Evolutionary conservation across 2,797 vertebrate species (phyloP), one percentile per base, ranked within the genome.

Genomic region (Xyrichtys novacula): DNA sequence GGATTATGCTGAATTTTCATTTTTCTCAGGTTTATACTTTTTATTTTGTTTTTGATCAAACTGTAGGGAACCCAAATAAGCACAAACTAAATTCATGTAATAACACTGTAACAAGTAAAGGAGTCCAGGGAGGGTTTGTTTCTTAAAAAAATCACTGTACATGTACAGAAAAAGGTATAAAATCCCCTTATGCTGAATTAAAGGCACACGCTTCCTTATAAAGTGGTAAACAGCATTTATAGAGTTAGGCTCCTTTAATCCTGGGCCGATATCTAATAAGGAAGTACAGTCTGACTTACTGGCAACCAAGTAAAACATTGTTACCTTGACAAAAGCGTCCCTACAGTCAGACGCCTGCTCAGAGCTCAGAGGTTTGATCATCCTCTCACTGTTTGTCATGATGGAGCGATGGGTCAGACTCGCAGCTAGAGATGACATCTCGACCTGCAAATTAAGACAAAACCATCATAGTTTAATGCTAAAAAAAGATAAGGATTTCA

Each of bases 241-340:
- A 25, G 3, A 31, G 7, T n/a, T 16, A 7, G 7, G 3, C 31
- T n/a, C 16, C 9, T 52, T 66, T 66, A 0, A 38, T 57, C 17
- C 7, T 6, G 4, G 3, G 6, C 15, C 44, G 44, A 10, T 16
- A 36, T 6, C n/a, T 54, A 70, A 81, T 62, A 74, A 82, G 67
- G 72, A 83, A 76, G 29, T 42, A 9, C 1, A 11, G 1, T 22
- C 0, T 32, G 58, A 34, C 68, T 70, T 64, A 31, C 25, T 0
- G 15, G 17, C 48, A 11, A n/a, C 3, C 4, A 19, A 1, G 19
- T 39, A 6, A n/a, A 1, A 25, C 7, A 29, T 65, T 10, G 1
- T 66, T 76, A 99, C 98, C 97, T 99, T 99, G 80, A 95, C 95
- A 39, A 99, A 94, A 56, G 96, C 97, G 7, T 99, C 96, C 77